Evolutionary conservation across 2,888 invertebrate species (phyloP).

Genomic region (Netelia melanura): DNA sequence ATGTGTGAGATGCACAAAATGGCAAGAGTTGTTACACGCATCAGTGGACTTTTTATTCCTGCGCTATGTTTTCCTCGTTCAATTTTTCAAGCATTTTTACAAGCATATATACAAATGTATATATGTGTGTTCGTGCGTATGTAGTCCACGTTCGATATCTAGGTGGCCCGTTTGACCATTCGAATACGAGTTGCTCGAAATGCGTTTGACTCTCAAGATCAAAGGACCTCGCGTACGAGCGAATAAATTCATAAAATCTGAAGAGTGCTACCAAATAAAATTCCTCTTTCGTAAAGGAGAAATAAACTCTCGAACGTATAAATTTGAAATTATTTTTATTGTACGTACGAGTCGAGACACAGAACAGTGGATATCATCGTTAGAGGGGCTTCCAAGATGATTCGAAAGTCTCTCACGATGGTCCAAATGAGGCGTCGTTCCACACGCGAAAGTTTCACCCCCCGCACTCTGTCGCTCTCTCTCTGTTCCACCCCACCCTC

Average conservation of each 20-base stretch:
- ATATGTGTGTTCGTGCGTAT: not conserved
- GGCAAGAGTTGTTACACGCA: too few species aligned
- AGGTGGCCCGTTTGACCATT: conserved; percentile 46
- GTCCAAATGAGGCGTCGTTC: conserved; percentile 64
- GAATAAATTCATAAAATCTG: conserved; percentile 54
- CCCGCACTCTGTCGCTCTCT: too few species aligned
- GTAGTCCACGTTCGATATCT: conserved; percentile 55
- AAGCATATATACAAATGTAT: not conserved
- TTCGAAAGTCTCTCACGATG: conserved; percentile 53
- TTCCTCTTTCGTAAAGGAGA: not conserved
- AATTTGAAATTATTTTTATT: conserved; percentile 8
- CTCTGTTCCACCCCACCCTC: not conserved
- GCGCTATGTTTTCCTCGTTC: conserved; percentile 29
- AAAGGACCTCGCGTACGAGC: conserved; percentile 34
- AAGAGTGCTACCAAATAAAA: conserved; percentile 10
- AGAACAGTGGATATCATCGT: conserved; percentile 41
- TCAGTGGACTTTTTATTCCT: not conserved
- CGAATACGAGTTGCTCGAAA: conserved; percentile 44
- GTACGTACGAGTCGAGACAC: not conserved
- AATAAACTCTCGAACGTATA: conserved; percentile 1
- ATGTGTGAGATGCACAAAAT: too few species aligned
- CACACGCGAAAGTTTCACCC: conserved; percentile 59
- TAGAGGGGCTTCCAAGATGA: conserved; percentile 48
- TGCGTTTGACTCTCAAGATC: conserved; percentile 54
- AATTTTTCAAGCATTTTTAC: not conserved